A percentile compares a stretch with the other conserved stretches of the same genome.
These are phyloP conservation scores for Fragum whitleyi DNA, from an alignment of 2,888 invertebrate species.

Conservation along the genomic window DNA sequence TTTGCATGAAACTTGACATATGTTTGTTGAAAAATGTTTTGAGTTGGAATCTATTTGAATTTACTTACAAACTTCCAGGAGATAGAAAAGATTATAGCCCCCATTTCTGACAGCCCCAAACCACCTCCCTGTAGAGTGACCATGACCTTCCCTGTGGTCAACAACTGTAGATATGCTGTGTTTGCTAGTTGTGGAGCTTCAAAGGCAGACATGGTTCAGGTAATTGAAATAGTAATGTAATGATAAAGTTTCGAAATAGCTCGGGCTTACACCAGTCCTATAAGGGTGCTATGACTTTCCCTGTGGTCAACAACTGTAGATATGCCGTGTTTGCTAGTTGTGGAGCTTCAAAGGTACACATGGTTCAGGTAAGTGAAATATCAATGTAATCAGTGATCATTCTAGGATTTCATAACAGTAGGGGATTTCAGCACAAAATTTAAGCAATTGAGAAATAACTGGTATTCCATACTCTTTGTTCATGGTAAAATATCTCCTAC, in stretches of 20 bases:
- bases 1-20: no score
- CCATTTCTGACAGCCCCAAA: conserved; percentile 97
- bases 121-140: conserved; percentile 96
- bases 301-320: conserved; percentile 94
- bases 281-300: conserved; percentile 97
- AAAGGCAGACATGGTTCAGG: conserved; percentile 89
- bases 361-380: conserved; percentile 77
- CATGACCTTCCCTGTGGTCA: conserved; percentile 95
- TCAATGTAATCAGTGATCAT: no score
- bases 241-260: no score
- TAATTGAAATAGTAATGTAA: no score
- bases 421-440: no score
- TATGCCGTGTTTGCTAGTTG: conserved; percentile 93
- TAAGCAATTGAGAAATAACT: no score
- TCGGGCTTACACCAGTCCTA: conserved; percentile 95
- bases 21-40: no score
- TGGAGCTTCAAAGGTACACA: conserved; percentile 93
- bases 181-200: conserved; percentile 94
- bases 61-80: no score
- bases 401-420: no score
- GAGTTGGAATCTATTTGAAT: no score
- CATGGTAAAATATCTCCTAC: no score
- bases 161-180: conserved; percentile 92
- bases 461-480: no score
- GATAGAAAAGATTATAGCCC: conserved; percentile 89